Evolutionary conservation across 2,113 vertebrate species (phyloP).

Genomic region (Talpa occidentalis): DNA sequence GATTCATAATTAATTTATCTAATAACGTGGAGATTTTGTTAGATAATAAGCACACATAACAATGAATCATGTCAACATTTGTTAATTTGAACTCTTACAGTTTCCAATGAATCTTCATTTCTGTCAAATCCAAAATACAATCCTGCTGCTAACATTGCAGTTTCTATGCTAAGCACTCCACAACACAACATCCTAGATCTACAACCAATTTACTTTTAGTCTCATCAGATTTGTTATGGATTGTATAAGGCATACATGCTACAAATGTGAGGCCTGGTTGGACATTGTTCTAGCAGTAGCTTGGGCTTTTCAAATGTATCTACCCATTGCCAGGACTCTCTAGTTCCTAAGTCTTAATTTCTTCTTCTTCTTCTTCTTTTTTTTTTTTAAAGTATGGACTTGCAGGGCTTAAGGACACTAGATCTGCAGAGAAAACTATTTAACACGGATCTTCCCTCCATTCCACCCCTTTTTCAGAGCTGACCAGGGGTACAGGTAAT

Average conservation of each 20-base stretch:
- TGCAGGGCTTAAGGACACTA: no score
- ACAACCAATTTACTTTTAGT: conserved; percentile 95
- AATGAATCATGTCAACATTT: conserved; percentile 93
- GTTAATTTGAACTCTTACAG: conserved; percentile 94
- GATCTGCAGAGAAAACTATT: no score
- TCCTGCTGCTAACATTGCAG: conserved; percentile 94
- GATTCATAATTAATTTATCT: conserved; percentile 98
- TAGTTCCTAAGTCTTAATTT: no score
- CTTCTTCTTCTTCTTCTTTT: no score
- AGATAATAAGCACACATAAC: conserved; percentile 89
- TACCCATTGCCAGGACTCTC: no score
- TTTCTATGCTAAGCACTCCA: conserved; percentile 95
- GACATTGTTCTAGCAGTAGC: no score
- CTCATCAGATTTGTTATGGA: conserved; percentile 95
- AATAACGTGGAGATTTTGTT: conserved; percentile 89
- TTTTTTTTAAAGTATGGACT: no score
- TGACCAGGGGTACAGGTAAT: no score
- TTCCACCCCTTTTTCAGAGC: no score
- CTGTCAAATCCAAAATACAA: conserved; percentile 96
- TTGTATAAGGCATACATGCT: conserved; percentile 98
- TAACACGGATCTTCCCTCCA: no score
- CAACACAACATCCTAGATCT: conserved; percentile 97
- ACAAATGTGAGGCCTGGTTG: background rate
- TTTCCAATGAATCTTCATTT: conserved; percentile 93
- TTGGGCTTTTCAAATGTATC: no score